Percentiles rank a stretch among this genome's conserved stretches.
Evolutionary conservation across 2,888 invertebrate genomes (phyloP).

Genomic region (Trypoxylon attenuatum): DNA sequence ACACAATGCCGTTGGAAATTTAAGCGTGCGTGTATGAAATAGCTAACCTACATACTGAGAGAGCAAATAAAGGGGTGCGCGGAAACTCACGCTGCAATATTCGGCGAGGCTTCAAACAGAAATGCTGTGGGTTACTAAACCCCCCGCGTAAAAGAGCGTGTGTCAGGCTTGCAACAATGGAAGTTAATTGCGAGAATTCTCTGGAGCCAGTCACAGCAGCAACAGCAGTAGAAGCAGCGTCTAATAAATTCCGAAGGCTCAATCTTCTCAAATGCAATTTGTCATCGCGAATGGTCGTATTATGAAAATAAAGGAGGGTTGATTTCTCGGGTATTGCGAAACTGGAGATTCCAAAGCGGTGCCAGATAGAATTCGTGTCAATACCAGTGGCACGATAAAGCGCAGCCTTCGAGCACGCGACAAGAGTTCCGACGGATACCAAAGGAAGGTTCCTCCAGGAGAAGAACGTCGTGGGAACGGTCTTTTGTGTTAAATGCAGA

Average conservation of each 20-base stretch:
- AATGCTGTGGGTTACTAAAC: neutral
- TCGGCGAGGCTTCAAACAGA: neutral
- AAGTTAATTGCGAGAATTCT: neutral
- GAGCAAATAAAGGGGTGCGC: neutral
- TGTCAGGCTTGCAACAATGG: no score
- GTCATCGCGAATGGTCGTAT: neutral
- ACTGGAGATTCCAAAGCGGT: no score
- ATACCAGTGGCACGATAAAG: neutral
- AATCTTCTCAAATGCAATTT: neutral
- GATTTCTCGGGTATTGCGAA: neutral
- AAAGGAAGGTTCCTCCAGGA: neutral
- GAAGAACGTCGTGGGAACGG: no score
- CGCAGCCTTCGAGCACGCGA: neutral
- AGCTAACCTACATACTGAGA: neutral
- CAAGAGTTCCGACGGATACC: no score
- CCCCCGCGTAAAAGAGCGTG: no score
- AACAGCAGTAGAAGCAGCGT: no score
- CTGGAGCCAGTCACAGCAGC: neutral
- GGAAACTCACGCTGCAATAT: neutral
- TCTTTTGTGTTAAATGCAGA: slow-evolving; percentile 15
- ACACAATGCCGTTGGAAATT: slow-evolving; percentile 25
- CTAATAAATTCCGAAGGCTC: no score
- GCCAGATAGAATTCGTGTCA: neutral
- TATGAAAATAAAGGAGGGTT: neutral
- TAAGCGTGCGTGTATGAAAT: slow-evolving; percentile 1